These are phyloP conservation scores for Heliocidaris erythrogramma DNA, from an alignment of 35 echinoderm and acorn worm species.

Conservation along the genomic window DNA sequence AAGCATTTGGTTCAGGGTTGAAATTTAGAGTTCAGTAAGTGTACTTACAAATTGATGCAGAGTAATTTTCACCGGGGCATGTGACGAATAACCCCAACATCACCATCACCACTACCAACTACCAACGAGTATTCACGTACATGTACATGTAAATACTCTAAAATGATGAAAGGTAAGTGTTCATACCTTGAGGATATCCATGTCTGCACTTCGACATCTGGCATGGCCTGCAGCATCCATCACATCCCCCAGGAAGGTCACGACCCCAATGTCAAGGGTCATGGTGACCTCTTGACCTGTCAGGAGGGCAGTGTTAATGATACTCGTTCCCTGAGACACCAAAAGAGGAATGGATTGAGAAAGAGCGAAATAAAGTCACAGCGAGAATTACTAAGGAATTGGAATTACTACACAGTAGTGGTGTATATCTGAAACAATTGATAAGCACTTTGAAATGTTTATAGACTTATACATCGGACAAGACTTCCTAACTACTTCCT, in stretches of 20 bases:
- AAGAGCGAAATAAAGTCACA: background rate
- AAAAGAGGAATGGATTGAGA: background rate
- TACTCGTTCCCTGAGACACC: constrained; percentile 59
- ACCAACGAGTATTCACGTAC: background rate
- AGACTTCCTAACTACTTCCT: too few relatives aligned
- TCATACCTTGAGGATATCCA: constrained; percentile 72
- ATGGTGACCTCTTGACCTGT: constrained; percentile 63
- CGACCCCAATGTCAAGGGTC: constrained; percentile 66
- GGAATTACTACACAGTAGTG: background rate
- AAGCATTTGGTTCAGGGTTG: too few relatives aligned
- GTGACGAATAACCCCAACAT: too few relatives aligned
- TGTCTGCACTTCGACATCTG: constrained; percentile 65
- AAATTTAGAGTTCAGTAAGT: too few relatives aligned
- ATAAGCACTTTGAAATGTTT: too few relatives aligned
- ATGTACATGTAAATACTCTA: background rate
- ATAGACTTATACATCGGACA: too few relatives aligned
- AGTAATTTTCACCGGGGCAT: too few relatives aligned
- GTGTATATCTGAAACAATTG: background rate
- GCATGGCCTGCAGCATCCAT: constrained; percentile 64
- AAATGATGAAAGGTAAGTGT: background rate
- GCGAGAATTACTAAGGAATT: too few relatives aligned
- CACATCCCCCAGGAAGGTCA: constrained; percentile 65
- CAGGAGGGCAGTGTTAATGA: constrained; percentile 87
- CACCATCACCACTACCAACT: background rate
- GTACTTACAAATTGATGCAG: too few relatives aligned